These are phyloP conservation scores for Drosophila quinaria DNA, from an alignment of 2,888 invertebrate species.

Conservation along the genomic window DNA sequence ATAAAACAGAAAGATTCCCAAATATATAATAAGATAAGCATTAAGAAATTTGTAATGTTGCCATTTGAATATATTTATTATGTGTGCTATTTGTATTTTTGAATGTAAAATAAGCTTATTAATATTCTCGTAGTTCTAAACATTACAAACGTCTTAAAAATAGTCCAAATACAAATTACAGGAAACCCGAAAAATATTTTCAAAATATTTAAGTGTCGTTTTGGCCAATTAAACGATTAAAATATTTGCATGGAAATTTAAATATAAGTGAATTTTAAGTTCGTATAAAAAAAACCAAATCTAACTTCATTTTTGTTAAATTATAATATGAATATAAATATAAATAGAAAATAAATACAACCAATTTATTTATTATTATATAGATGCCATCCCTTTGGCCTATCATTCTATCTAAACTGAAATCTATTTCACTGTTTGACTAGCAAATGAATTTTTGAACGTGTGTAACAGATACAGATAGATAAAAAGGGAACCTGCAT, in stretches of 20 bases:
- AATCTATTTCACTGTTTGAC: slow-evolving; percentile 26
- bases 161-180: slow-evolving; percentile 38
- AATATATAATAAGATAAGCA: background rate
- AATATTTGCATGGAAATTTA: slow-evolving; percentile 37
- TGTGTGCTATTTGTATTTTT: slow-evolving; percentile 63
- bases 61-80: slow-evolving; percentile 31
- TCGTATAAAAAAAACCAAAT: slow-evolving; percentile 17
- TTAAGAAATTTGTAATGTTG: slow-evolving; percentile 31
- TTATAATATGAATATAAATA: background rate
- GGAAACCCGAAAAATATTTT: slow-evolving; percentile 36
- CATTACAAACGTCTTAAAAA: slow-evolving; percentile 36
- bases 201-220: slow-evolving; percentile 52
- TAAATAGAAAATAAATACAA: background rate
- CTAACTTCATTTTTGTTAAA: slow-evolving; percentile 1
- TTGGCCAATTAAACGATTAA: slow-evolving; percentile 28
- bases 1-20: background rate
- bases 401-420: slow-evolving; percentile 19
- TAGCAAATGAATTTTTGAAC: slow-evolving; percentile 37
- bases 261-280: slow-evolving; percentile 48
- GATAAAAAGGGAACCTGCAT: slow-evolving; percentile 29
- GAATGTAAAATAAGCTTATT: slow-evolving; percentile 53
- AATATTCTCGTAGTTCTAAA: slow-evolving; percentile 43
- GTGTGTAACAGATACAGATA: slow-evolving; percentile 18
- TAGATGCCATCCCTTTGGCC: background rate
- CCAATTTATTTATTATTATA: slow-evolving; percentile 4